Percentiles rank a stretch among this genome's conserved stretches.
phyloP scores from a whole-genome alignment of 2,113 vertebrate species.

The Donacobius atricapilla region DNA sequence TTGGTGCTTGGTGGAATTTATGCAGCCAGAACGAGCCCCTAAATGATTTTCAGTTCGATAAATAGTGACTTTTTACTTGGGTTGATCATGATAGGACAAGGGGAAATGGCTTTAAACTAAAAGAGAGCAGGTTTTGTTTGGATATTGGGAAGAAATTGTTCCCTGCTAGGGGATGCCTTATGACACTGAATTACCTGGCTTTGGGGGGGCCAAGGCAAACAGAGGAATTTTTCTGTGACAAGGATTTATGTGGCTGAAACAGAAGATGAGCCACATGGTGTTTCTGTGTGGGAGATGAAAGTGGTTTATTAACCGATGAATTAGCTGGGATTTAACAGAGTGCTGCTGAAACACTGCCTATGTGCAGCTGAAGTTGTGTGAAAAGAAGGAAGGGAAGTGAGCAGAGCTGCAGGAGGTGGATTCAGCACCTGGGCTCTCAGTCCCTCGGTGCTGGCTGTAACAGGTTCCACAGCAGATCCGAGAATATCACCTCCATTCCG shows the following conservation, averaged over 20 bases:
- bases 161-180: neutral
- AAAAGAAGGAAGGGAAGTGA: neutral
- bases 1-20: neutral
- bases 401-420: neutral
- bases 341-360: neutral
- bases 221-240: neutral
- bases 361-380: neutral
- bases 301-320: neutral
- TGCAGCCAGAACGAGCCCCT: neutral
- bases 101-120: neutral
- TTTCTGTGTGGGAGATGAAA: neutral
- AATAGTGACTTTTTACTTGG: neutral
- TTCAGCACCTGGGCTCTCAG: neutral
- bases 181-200: neutral
- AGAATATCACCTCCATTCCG: neutral
- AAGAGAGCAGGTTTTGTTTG: neutral
- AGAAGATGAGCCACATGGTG: neutral
- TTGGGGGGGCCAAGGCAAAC: neutral
- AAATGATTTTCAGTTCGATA: neutral
- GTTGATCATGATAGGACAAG: neutral
- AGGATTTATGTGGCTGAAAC: neutral
- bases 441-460: neutral
- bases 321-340: neutral
- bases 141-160: neutral
- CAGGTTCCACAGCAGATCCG: neutral